These are phyloP conservation scores for Pedetes capensis DNA, from an alignment of 2,113 vertebrate genomes.

Conservation along the genomic window DNA sequence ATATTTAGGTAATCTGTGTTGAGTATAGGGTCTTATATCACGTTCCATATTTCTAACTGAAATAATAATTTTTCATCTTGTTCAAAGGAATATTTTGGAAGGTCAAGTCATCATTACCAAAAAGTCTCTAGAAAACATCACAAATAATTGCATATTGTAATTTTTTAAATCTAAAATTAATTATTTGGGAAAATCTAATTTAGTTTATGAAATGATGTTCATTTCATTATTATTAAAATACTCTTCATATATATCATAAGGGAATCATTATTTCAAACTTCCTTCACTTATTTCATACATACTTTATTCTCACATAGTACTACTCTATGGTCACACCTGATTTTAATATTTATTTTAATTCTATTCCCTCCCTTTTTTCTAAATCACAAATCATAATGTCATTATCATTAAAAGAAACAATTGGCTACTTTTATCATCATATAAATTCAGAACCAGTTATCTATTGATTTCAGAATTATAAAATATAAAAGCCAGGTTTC, in stretches of 20 bases:
- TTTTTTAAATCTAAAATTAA: constrained; percentile 35
- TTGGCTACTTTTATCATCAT: not conserved
- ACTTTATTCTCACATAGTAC: not conserved
- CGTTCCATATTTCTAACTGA: not conserved
- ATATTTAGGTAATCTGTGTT: not conserved
- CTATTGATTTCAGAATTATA: not conserved
- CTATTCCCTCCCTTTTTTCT: not conserved
- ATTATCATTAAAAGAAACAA: not conserved
- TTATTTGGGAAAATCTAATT: not conserved
- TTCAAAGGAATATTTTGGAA: not conserved
- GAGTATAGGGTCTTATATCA: not conserved
- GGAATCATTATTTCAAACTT: not conserved
- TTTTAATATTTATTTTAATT: not conserved
- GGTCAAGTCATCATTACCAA: not conserved
- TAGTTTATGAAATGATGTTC: not conserved
- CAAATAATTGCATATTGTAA: not conserved
- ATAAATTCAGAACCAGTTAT: constrained; percentile 16
- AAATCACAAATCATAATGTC: constrained; percentile 15
- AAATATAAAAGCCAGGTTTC: not conserved
- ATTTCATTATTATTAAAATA: constrained; percentile 22
- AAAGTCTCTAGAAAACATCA: not conserved
- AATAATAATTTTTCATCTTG: not conserved
- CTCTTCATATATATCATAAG: not conserved
- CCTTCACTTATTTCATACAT: not conserved
- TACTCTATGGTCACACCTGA: not conserved